phyloP scores from a whole-genome alignment of 1,140 invertebrate species.

The Calliphora vicina region DNA sequence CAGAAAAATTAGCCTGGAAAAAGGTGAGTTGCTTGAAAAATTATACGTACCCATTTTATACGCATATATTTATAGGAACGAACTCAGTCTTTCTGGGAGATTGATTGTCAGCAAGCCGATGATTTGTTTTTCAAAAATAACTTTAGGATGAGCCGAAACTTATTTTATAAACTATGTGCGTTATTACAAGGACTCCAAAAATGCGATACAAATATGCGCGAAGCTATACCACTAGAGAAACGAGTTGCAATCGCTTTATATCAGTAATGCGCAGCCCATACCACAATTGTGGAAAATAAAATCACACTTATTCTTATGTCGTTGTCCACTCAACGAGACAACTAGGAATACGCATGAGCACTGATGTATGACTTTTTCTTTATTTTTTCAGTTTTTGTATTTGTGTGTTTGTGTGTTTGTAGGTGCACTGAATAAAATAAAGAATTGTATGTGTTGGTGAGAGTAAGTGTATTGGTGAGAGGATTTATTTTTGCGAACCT shows the following conservation, averaged over 20 bases:
- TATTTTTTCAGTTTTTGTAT: no score
- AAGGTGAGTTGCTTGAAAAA: background rate
- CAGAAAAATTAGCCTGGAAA: background rate
- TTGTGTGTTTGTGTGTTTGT: no score
- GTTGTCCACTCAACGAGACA: no score
- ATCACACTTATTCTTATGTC: no score
- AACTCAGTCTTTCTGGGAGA: conserved; percentile 1
- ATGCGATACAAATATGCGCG: conserved; percentile 24
- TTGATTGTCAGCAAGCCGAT: background rate
- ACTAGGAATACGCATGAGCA: no score
- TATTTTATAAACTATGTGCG: conserved; percentile 2
- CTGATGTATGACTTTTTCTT: no score
- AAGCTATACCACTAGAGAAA: conserved; percentile 29
- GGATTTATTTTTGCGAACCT: no score
- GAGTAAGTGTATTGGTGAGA: no score
- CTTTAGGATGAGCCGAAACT: background rate
- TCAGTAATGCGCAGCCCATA: no score
- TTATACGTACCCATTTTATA: background rate
- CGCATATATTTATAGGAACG: conserved; percentile 16
- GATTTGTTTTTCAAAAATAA: conserved; percentile 15
- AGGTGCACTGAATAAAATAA: no score
- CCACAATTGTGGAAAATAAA: no score
- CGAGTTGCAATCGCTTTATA: conserved; percentile 7
- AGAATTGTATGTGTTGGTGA: no score
- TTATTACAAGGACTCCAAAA: conserved; percentile 17